Base-by-base conservation (phyloP, 2,797 vertebrate species). In the Trematomus bernacchii region DNA sequence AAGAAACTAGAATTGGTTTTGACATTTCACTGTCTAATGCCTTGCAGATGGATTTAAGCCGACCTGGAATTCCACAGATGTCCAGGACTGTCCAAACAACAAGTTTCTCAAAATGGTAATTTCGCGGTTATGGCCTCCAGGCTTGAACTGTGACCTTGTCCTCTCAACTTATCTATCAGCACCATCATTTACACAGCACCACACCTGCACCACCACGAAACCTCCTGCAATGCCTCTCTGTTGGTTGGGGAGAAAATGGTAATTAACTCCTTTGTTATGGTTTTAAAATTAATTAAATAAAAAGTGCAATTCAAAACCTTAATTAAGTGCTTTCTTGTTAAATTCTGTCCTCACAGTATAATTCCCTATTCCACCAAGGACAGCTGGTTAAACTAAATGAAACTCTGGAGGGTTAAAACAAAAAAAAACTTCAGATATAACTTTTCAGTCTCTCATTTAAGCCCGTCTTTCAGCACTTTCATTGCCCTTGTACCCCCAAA, bases 391-490 rank as follows among this genome's bases (percentile, higher is more conserved):
- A 55, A 72, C 13, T 76, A 77, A 77, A 73, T 65, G 12, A 77
- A 85, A 66, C 75, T 80, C 80, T 65, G 21, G 27, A 77, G 68
- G 71, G 42, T 33, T 53, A 69, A 43, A 65, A 19, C 48, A 73
- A 19, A 52, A 73, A 80, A 71, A 14, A 54, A 44, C 23, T 61
- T 84, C 46, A 58, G 75, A 77, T 77, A 79, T 54, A 82, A 83
- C 78, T 79, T 82, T 84, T 82, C 67, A 76, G 66, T 47, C 66
- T 73, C 61, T 82, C 79, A 53, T 85, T 81, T 77, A 77, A 83
- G 75, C 75, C 42, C 1, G 27, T 89, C 89, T 92, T 76, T 92
- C 87, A 84, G 74, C 88, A 79, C 82, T 70, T 74, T 64, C 76
- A 72, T 71, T 90, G 84, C 79, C 86, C 87, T 84, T 46, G 67